Evolutionary conservation across 2,797 vertebrate species (phyloP).

Genomic region (Sarcophilus harrisii): DNA sequence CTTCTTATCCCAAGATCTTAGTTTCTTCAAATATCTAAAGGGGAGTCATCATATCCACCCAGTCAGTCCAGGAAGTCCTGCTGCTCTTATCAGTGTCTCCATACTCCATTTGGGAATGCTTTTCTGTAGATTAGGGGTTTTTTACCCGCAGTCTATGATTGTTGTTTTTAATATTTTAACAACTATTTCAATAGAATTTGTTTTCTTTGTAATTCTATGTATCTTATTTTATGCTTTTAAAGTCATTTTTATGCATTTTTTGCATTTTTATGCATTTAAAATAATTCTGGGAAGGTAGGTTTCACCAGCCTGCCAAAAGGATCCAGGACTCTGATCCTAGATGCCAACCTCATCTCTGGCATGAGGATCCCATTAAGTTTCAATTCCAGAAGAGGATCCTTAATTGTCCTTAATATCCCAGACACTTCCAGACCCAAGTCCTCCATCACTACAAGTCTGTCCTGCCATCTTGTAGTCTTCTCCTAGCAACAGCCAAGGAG

Average conservation of each 20-base stretch:
- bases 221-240: not conserved
- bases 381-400: not conserved
- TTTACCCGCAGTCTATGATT: not conserved
- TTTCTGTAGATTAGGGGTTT: not conserved
- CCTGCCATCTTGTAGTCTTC: not conserved
- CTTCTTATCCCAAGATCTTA: not conserved
- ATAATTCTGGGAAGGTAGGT: not conserved
- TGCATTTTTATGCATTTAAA: not conserved
- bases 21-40: not conserved
- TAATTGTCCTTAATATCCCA: not conserved
- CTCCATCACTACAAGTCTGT: not conserved
- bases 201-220: not conserved
- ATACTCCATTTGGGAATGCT: not conserved
- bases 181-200: not conserved
- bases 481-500: not conserved
- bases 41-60: not conserved
- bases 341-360: not conserved
- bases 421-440: not conserved
- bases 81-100: not conserved
- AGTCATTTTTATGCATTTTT: no score
- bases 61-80: not conserved
- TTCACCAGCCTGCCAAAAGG: not conserved
- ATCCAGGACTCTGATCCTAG: not conserved
- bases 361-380: not conserved
- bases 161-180: not conserved